Evolutionary conservation across 1,140 invertebrate genomes (phyloP).

Genomic region (Colletes gigas): DNA sequence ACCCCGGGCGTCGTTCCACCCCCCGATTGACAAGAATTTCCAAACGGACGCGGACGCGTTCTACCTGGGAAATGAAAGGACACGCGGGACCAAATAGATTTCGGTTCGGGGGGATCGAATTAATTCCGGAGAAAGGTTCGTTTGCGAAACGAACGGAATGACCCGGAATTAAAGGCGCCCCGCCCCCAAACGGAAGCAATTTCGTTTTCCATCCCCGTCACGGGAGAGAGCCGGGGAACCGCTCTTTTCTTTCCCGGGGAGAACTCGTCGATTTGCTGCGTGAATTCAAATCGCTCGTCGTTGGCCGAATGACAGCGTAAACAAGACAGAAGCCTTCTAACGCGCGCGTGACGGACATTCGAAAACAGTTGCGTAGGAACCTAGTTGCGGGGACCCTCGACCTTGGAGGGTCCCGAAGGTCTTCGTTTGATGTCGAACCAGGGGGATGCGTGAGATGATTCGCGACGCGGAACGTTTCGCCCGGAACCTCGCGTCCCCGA

Average conservation of each 20-base stretch:
- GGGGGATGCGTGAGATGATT: constrained; percentile 41
- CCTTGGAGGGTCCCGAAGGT: constrained; percentile 32
- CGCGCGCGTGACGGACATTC: constrained; percentile 61
- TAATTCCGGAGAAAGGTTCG: constrained; percentile 17
- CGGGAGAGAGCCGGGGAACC: not conserved
- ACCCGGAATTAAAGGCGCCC: constrained; percentile 26
- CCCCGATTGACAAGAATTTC: not conserved
- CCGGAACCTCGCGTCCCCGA: not conserved
- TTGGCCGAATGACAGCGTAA: constrained; percentile 62
- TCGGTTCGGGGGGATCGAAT: not conserved
- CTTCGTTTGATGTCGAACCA: constrained; percentile 48
- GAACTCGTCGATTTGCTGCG: constrained; percentile 38
- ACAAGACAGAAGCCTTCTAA: constrained; percentile 60
- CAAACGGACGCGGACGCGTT: not conserved
- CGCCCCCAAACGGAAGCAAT: not conserved
- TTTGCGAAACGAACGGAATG: constrained; percentile 11
- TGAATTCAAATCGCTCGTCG: constrained; percentile 62
- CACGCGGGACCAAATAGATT: not conserved
- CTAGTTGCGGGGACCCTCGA: constrained; percentile 14
- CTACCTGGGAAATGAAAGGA: not conserved
- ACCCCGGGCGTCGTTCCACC: not conserved
- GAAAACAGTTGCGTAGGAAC: constrained; percentile 12
- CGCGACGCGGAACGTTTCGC: constrained; percentile 14
- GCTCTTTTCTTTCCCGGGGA: constrained; percentile 8
- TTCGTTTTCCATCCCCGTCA: not conserved